Conservation (phyloP, 2,888 invertebrate genomes). For the Trissolcus japonicus region DNA sequence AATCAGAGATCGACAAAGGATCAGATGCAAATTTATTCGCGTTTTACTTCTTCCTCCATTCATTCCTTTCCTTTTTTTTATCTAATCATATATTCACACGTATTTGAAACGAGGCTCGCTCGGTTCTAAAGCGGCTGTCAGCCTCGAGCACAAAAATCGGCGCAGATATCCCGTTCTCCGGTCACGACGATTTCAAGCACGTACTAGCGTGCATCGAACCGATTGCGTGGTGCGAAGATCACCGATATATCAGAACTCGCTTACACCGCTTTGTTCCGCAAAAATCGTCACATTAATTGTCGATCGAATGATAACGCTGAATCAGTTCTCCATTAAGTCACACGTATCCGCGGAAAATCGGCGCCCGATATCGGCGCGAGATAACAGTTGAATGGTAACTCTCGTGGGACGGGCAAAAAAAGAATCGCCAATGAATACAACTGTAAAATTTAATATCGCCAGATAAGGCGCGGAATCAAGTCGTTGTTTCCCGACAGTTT, state of each 20-base stretch:
- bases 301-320: constrained; percentile 33
- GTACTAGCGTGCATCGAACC: constrained; percentile 50
- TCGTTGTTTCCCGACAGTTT: constrained; percentile 26
- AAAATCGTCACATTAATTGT: constrained; percentile 38
- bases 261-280: constrained; percentile 25
- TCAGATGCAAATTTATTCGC: constrained; percentile 12
- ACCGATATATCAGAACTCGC: constrained; percentile 22
- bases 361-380: constrained; percentile 19
- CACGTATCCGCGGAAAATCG: constrained; percentile 37
- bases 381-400: constrained; percentile 27
- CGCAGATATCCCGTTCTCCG: constrained; percentile 51
- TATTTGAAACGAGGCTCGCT: constrained; percentile 29
- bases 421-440: constrained; percentile 21
- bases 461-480: constrained; percentile 35
- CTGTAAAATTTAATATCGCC: constrained; percentile 14
- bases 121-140: constrained; percentile 41
- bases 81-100: constrained; percentile 45
- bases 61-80: constrained; percentile 14
- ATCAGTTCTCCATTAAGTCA: constrained; percentile 39
- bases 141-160: constrained; percentile 38
- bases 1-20: constrained; percentile 9
- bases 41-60: not conserved
- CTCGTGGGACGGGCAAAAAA: constrained; percentile 8
- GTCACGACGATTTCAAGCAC: constrained; percentile 54
- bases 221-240: constrained; percentile 46